Evolutionary conservation across 2,888 invertebrate species (phyloP).

Genomic region (Idaea aversata): DNA sequence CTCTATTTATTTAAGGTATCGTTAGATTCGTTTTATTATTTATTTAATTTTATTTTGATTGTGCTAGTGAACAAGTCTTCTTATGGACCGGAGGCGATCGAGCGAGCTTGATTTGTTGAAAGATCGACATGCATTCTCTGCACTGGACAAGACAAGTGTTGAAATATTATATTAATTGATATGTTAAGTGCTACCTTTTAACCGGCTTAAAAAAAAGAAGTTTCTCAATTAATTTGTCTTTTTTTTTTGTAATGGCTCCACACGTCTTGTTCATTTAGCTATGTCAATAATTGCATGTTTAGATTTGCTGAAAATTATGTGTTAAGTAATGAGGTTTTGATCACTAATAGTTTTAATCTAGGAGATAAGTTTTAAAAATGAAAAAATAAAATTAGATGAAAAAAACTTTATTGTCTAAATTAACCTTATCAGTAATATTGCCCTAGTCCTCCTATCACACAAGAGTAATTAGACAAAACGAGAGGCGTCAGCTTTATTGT

Average conservation of each 20-base stretch:
- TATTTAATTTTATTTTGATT: too few species aligned
- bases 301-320: too few species aligned
- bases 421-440: too few species aligned
- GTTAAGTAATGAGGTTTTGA: too few species aligned
- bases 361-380: too few species aligned
- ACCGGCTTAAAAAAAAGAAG: not conserved
- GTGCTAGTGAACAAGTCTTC: not conserved
- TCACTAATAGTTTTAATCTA: too few species aligned
- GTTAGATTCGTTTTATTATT: not conserved
- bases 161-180: not conserved
- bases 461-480: too few species aligned
- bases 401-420: too few species aligned
- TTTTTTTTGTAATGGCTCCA: not conserved
- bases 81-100: not conserved
- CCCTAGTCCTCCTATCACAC: too few species aligned
- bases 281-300: not conserved
- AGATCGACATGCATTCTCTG: not conserved
- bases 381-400: too few species aligned
- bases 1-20: not conserved
- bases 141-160: not conserved
- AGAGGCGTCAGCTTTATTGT: too few species aligned
- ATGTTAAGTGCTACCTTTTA: conserved; percentile 1
- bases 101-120: not conserved
- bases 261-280: not conserved
- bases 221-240: not conserved